Base-by-base conservation (phyloP, 2,888 invertebrate genomes). In the Kuschelorhynchus macadamiae region DNA sequence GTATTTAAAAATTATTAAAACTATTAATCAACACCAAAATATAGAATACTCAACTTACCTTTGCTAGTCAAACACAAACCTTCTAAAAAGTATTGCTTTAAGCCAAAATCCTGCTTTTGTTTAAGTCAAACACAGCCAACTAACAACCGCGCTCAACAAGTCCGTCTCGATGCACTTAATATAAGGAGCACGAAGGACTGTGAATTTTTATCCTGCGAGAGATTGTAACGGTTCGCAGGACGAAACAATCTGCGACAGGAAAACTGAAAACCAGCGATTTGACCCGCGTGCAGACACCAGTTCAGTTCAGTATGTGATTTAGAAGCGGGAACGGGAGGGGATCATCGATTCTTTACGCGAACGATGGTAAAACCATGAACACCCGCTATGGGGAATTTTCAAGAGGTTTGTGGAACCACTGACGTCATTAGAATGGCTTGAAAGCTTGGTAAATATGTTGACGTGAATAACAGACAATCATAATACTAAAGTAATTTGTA, bases 181-280 rank as follows among this genome's bases (percentile, higher is more conserved):
- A 32, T 32, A 56, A 44, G 21, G 12, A 25, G 46, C 47, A 17
- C 57, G 46, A 11, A 21, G 18, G 18, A 46, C 25, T 16, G 30
- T n/a, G 42, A 30, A 44, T n/a, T 12, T 25, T 16, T 56, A 56
- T 56, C 44, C 17, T 44, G 44, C 32, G 30, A 50, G 32, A 56
- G 17, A 50, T 50, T 17, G 16, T 56, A 44, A 56, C 56, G 32
- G 56, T 56, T 41, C 12, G 30, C 44, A 56, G 56, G 56, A 56
- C 56, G 17, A 44, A 42, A 16, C 42, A 5, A 44, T 16, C 32
- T 32, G 41, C 12, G 44, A 32, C 56, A 56, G 44, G 41, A 32
- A 56, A 44, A 32, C 44, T 25, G 21, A 55, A 42, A 42, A 7
- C 41, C 25, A 30, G 44, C 44, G 44, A 44, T 21, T 49, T 60